Base-by-base conservation (phyloP, 2,888 invertebrate species). In the Gnatocerus cornutus region DNA sequence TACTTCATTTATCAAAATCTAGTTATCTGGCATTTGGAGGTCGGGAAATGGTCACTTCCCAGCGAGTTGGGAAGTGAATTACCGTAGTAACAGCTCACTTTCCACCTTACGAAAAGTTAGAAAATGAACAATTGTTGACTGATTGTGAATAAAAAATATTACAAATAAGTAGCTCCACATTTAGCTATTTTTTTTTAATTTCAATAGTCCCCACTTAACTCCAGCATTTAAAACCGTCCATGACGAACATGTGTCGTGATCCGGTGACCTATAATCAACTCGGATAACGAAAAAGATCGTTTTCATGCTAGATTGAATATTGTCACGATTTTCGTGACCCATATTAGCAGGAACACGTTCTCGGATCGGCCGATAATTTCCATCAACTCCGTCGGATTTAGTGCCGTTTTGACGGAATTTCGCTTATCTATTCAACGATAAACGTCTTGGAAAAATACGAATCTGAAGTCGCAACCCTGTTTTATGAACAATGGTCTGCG, bases 271-370 rank as follows among this genome's bases (percentile, higher is more conserved):
- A 73, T 71, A 76, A 74, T 73, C 75, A 69, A 16, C 50, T 33
- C 59, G 69, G 73, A 73, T 74, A 72, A 72, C 58, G 59, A 71
- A 74, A 72, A 73, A 75, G 73, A 76, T 76, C 73, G 74, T 76
- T 77, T 77, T 76, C 72, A 76, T 74, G 74, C 70, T 77, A 77
- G 76, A 79, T 78, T 79, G 77, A 75, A 73, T 73, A 75, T 79
- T 76, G 78, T 79, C 78, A 79, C 78, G 78, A 79, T 73, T 78
- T 78, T 75, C 74, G 77, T 78, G 78, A 79, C 79, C 79, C 73
- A 79, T 79, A 74, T 78, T 76, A 65, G 69, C 70, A 73, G 71
- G 56, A 73, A 70, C 74, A 72, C 72, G 72, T 71, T 71, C 72
- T 69, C 29, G 62, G 71, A 72, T 71, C 46, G 52, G 41, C 72